These are phyloP conservation scores for Pandemis corylana DNA, from an alignment of 2,888 invertebrate species.

Conservation along the genomic window DNA sequence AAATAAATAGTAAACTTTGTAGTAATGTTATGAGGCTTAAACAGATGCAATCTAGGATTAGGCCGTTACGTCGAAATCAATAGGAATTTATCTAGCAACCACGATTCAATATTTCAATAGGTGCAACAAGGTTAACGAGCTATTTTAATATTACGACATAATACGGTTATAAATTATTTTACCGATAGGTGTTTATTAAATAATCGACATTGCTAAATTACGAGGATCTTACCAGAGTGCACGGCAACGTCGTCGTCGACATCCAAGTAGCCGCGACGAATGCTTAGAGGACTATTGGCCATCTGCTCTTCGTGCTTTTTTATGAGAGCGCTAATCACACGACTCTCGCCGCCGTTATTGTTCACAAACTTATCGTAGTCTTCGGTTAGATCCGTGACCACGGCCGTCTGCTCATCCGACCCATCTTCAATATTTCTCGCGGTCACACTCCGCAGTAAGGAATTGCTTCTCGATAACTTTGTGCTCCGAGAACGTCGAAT, in stretches of 20 bases:
- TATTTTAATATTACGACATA: constrained; percentile 37
- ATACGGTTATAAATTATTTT: constrained; percentile 19
- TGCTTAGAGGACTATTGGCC: constrained; percentile 77
- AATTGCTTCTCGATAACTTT: constrained; percentile 88
- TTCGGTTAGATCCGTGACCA: constrained; percentile 74
- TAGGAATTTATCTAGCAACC: constrained; percentile 31
- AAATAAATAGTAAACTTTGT: not conserved
- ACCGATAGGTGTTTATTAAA: constrained; percentile 5
- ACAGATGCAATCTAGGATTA: constrained; percentile 5
- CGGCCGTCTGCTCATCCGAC: constrained; percentile 66
- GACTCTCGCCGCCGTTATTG: constrained; percentile 73
- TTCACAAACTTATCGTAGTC: constrained; percentile 74
- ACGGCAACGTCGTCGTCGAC: constrained; percentile 89
- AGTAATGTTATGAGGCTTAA: constrained; percentile 4
- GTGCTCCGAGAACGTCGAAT: constrained; percentile 90
- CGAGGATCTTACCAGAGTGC: constrained; percentile 87
- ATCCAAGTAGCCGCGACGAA: constrained; percentile 79
- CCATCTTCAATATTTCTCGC: constrained; percentile 79
- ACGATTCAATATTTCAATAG: constrained; percentile 42
- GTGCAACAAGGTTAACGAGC: constrained; percentile 45
- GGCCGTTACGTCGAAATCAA: constrained; percentile 5
- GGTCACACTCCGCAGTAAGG: constrained; percentile 85
- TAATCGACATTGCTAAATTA: constrained; percentile 1
- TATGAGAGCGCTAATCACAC: constrained; percentile 77
- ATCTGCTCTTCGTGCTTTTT: constrained; percentile 76